Evolutionary conservation across 2,797 vertebrate species (phyloP).

Genomic region (Chelmon rostratus): DNA sequence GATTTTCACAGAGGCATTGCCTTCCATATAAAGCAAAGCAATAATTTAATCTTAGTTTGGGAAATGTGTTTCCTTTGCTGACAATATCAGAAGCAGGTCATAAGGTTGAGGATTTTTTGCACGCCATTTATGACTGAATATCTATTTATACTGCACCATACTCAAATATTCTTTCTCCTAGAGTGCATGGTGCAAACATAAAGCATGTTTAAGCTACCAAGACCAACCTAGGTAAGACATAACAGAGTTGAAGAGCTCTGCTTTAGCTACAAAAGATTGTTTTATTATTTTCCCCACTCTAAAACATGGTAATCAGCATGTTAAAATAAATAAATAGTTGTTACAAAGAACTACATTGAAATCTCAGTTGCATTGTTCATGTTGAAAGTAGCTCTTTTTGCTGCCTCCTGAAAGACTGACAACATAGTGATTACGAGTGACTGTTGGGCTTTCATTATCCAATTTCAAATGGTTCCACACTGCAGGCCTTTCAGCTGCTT

Average conservation of each 20-base stretch:
- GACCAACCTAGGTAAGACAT: too few relatives aligned
- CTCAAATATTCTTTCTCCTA: neutral
- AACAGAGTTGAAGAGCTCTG: neutral
- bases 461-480: constrained; percentile 26
- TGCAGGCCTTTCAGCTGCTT: constrained; percentile 34
- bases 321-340: constrained; percentile 4
- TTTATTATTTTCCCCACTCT: neutral
- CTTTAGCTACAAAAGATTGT: neutral
- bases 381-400: constrained; percentile 14
- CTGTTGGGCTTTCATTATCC: constrained; percentile 44
- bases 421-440: constrained; percentile 38
- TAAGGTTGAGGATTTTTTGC: neutral
- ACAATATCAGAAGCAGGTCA: neutral
- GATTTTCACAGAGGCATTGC: neutral
- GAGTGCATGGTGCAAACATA: neutral
- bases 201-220: neutral
- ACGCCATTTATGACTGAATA: neutral
- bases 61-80: neutral
- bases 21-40: neutral
- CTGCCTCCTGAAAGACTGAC: constrained; percentile 24
- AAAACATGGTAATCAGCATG: constrained; percentile 12
- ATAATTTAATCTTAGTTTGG: neutral
- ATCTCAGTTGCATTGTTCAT: constrained; percentile 9
- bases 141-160: neutral
- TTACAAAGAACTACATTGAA: constrained; percentile 22